phyloP scores from a whole-genome alignment of 30 jellyfish, hydroid and myxozoan genomes.

The Haliclystus octoradiatus region DNA sequence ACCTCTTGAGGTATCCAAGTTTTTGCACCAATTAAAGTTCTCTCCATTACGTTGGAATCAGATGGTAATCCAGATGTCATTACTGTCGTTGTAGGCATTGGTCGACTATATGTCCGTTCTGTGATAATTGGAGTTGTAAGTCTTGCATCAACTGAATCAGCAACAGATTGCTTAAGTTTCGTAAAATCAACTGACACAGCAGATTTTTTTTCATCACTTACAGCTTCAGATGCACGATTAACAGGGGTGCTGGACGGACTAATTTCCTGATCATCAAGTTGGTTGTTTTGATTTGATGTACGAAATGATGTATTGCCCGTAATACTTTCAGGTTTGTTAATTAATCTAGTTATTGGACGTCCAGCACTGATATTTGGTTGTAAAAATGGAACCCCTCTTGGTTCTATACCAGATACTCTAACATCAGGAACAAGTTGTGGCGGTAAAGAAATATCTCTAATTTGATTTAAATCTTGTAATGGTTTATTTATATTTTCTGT shows the following conservation, averaged over 20 bases:
- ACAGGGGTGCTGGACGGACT: no score
- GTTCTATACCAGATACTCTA: neutral
- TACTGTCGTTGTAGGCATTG: neutral
- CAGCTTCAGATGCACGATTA: no score
- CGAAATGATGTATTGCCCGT: constrained; percentile 25
- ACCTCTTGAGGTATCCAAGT: constrained; percentile 75
- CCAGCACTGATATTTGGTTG: constrained; percentile 80
- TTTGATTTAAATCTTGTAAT: neutral
- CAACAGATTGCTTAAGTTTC: neutral
- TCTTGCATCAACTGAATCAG: constrained; percentile 1
- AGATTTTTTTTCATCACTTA: neutral
- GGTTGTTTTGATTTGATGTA: neutral
- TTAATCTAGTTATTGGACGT: constrained; percentile 49
- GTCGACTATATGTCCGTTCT: neutral
- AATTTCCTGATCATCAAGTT: neutral
- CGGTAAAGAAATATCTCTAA: neutral
- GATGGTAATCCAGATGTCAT: no score
- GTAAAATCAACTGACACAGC: neutral
- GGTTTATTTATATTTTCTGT: neutral
- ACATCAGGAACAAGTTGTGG: neutral
- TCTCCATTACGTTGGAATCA: constrained; percentile 15
- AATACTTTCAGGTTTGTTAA: constrained; percentile 53
- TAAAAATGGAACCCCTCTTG: neutral
- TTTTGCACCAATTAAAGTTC: constrained; percentile 51
- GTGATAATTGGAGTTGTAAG: neutral